These are phyloP conservation scores for Lophius americanus DNA, from an alignment of 2,797 vertebrate species.

Conservation along the genomic window DNA sequence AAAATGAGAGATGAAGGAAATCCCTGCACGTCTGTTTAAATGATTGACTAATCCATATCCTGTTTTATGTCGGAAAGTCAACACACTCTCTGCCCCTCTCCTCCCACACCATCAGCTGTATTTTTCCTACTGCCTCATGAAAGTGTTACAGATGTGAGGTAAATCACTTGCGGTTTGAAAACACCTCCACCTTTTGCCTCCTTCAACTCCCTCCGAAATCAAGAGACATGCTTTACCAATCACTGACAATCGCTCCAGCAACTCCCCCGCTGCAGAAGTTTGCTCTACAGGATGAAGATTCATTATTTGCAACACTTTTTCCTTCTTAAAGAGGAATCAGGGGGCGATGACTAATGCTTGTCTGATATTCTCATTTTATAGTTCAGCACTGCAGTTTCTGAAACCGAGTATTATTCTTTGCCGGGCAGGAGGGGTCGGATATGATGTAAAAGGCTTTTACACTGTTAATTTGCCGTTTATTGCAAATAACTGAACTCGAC, in stretches of 20 bases:
- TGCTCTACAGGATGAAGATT: conserved; percentile 4
- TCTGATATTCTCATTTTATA: conserved; percentile 36
- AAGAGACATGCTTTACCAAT: conserved; percentile 38
- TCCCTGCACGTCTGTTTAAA: conserved; percentile 48
- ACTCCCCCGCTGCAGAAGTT: conserved; percentile 22
- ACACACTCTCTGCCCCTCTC: conserved; percentile 25
- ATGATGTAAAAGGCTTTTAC: not conserved
- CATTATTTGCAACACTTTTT: conserved; percentile 6
- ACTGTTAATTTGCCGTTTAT: not conserved
- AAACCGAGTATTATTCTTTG: not conserved
- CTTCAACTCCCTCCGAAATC: conserved; percentile 41
- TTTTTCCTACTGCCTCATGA: conserved; percentile 9
- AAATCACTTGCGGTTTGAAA: conserved; percentile 56
- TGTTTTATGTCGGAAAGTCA: conserved; percentile 18
- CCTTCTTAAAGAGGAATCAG: conserved; percentile 17
- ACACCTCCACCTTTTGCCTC: conserved; percentile 47
- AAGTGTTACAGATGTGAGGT: conserved; percentile 51
- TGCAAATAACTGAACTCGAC: not conserved
- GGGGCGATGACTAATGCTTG: conserved; percentile 17
- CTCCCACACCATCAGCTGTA: conserved; percentile 50
- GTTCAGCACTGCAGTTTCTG: not conserved
- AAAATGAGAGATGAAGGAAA: conserved; percentile 29
- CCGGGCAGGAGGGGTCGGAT: not conserved
- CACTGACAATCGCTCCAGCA: conserved; percentile 7
- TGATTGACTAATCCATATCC: conserved; percentile 21